phyloP scores from a whole-genome alignment of 2,888 invertebrate genomes.

The Melitaea athalia region DNA sequence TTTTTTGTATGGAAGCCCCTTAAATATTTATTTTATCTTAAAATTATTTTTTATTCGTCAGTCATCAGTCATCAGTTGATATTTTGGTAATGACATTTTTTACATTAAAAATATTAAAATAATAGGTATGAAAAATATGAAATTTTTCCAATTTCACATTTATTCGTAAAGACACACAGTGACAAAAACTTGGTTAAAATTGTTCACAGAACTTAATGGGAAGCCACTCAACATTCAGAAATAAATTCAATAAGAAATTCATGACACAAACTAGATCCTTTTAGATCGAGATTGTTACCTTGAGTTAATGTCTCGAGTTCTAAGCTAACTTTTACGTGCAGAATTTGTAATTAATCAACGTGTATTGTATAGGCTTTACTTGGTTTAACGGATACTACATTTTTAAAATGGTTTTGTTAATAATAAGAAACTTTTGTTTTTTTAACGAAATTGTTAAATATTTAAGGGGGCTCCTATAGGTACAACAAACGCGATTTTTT shows the following conservation, averaged over 20 bases:
- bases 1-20: too few relatives aligned
- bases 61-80: too few relatives aligned
- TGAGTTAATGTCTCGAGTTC: constrained; percentile 1
- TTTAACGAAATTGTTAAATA: too few relatives aligned
- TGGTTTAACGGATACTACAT: not conserved
- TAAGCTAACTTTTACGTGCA: not conserved
- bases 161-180: not conserved
- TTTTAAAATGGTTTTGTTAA: not conserved
- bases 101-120: too few relatives aligned
- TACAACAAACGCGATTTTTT: too few relatives aligned
- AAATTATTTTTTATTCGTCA: too few relatives aligned
- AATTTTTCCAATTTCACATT: too few relatives aligned
- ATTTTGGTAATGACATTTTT: too few relatives aligned
- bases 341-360: not conserved
- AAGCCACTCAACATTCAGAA: not conserved
- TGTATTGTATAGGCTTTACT: not conserved
- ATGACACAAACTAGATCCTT: not conserved
- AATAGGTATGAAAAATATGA: too few relatives aligned
- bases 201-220: not conserved
- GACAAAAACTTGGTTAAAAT: not conserved
- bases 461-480: too few relatives aligned
- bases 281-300: not conserved
- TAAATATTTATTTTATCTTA: too few relatives aligned
- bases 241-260: not conserved
- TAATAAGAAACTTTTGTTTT: too few relatives aligned